A percentile compares a stretch with the other conserved stretches of the same genome.
Evolutionary conservation across 2,797 vertebrate species (phyloP).

Genomic region (Carapus acus): DNA sequence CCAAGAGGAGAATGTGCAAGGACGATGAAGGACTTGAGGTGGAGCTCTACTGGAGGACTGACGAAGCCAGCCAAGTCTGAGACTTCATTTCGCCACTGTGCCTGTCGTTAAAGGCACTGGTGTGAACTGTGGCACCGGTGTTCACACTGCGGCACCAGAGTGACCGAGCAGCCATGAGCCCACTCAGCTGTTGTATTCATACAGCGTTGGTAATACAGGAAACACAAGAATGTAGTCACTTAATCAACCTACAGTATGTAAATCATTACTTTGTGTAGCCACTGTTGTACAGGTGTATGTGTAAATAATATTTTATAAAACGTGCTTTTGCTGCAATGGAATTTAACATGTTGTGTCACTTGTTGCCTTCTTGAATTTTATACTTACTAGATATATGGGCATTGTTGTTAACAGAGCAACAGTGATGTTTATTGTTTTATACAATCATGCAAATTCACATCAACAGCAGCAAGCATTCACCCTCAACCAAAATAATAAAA

Average conservation of each 20-base stretch:
- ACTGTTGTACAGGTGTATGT: constrained; percentile 58
- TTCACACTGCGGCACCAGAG: too few species aligned
- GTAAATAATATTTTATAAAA: constrained; percentile 61
- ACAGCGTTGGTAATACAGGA: constrained; percentile 38
- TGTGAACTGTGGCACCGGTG: too few species aligned
- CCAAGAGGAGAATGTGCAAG: constrained; percentile 34
- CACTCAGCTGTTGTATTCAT: constrained; percentile 26
- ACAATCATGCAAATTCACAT: too few species aligned
- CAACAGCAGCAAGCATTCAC: constrained; percentile 28
- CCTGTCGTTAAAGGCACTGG: constrained; percentile 52
- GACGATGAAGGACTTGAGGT: constrained; percentile 33
- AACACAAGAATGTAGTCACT: constrained; percentile 41
- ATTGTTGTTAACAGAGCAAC: too few species aligned
- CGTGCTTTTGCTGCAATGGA: constrained; percentile 24
- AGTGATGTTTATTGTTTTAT: too few species aligned
- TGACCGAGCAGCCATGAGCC: constrained; percentile 43
- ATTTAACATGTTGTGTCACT: constrained; percentile 25
- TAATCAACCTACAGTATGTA: constrained; percentile 24
- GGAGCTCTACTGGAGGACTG: constrained; percentile 36
- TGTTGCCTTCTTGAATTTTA: constrained; percentile 13
- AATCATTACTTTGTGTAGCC: constrained; percentile 34
- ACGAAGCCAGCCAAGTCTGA: constrained; percentile 34
- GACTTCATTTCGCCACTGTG: constrained; percentile 25
- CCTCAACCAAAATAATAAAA: constrained; percentile 21
- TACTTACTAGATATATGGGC: constrained; percentile 18